Base-by-base conservation (phyloP, 2,113 vertebrate species). In the Lampris incognitus region DNA sequence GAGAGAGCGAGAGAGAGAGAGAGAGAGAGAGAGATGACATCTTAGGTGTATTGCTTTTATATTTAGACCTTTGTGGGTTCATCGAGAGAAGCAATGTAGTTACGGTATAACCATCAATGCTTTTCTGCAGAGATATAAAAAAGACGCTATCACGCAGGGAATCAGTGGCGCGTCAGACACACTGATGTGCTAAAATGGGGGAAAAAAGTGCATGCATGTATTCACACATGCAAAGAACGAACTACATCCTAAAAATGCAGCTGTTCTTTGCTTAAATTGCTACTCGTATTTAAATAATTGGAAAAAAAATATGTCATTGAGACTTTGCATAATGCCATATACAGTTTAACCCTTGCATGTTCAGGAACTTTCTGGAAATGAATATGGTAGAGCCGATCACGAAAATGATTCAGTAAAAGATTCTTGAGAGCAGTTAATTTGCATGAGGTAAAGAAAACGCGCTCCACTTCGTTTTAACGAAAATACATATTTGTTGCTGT, bases 51-150 rank as follows among this genome's bases (percentile, higher is more conserved):
- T 84, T 80, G 62, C 70, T 83, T 78, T 83, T 82, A 73, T 74
- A 79, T 72, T 62, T 67, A 46, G 65, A 46, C 70, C 81, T 79
- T 74, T 69, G 77, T 50, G 76, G 87, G 82, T 79, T 86, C 78
- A 84, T 69, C 72, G 69, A 66, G 73, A 85, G 74, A 77, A 69
- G 57, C 73, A 68, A 69, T 7, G 7, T 37, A 60, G 61, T 40
- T 58, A 56, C 24, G 24, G 24, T 24, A 24, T 58, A 76, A 66
- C 63, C 75, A 78, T 72, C 66, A 11, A 11, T 44, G 67, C 38
- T 69, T 38, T 78, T 72, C 40, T 63, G 46, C 58, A 72, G 24
- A 67, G 37, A 51, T 66, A 46, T 11, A 13, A 74, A 66, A 71
- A 73, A 67, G 63, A 11, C 56, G 69, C 56, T n/a, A 62, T 41